Base-by-base conservation (phyloP, 2,797 vertebrate species). In the Poeciliopsis infans region DNA sequence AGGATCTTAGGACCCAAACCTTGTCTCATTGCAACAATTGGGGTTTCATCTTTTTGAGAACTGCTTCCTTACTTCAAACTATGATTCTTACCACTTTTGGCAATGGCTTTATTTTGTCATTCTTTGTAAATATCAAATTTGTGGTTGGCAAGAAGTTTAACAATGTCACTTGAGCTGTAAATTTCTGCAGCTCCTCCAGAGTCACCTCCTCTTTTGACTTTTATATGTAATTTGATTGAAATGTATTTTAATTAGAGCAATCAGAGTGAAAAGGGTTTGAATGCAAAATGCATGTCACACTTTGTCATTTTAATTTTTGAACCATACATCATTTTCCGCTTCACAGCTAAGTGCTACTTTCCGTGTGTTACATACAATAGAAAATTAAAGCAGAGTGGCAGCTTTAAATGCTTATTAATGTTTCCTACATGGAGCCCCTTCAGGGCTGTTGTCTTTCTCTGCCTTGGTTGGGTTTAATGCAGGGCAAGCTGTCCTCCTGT, bases 401-500 rank as follows among this genome's bases (percentile, higher is more conserved):
- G n/a, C 36, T 59, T n/a, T 45, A 59, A 74, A 68, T 76, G 20
- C 74, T 75, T 39, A 79, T 88, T 23, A 39, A n/a, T 25, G 61
- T 87, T 77, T 71, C 45, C 25, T 82, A 36, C 73, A 2, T 12
- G 23, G 41, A 85, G 76, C 66, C 43, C 70, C 46, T 86, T 49
- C 33, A 75, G 46, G 77, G 78, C 78, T 51, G 36, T 79, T 31
- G 66, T 78, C 77, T 77, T 72, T 59, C 39, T 83, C 77, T 80
- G 70, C 20, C 51, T 82, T 80, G 85, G 80, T 77, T 84, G 87
- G 85, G 84, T 83, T 92, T 81, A 74, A 74, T 79, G 80, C 13
- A 88, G 86, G 76, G 83, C 83, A 87, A 77, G 68, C 79, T 75
- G 82, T 81, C 45, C 75, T 84, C 80, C 86, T 82, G 86, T 71